These are phyloP conservation scores for Drosophila basisetae DNA, from an alignment of 2,888 invertebrate species.

Conservation along the genomic window DNA sequence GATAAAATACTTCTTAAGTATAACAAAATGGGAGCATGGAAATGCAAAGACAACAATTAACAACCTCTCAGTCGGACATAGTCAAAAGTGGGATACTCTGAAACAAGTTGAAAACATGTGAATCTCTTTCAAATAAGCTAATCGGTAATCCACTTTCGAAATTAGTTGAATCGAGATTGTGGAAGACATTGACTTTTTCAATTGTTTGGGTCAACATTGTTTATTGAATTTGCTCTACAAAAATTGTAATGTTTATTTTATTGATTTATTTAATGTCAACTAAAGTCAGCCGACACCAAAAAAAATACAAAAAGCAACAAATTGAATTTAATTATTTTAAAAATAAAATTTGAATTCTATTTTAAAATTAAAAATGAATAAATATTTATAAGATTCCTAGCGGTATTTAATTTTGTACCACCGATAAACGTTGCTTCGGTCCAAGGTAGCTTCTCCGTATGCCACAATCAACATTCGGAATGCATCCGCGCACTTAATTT, in stretches of 20 bases:
- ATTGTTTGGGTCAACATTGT: neutral
- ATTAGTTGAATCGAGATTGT: neutral
- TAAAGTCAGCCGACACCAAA: neutral
- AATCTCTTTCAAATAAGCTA: neutral
- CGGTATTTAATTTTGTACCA: neutral
- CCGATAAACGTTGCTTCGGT: too few species aligned
- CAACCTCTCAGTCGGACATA: neutral
- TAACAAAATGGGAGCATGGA: constrained; percentile 9
- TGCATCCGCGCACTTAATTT: too few species aligned
- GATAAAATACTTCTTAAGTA: constrained; percentile 31
- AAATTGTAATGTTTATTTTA: neutral
- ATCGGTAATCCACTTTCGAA: neutral
- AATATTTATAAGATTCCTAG: neutral
- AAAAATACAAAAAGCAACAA: neutral
- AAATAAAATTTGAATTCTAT: neutral
- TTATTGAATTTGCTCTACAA: neutral
- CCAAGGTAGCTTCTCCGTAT: too few species aligned
- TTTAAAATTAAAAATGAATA: neutral
- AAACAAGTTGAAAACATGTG: neutral
- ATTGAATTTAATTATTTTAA: neutral
- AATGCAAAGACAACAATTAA: neutral
- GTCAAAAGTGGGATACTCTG: neutral
- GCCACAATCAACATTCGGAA: too few species aligned
- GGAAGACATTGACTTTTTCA: neutral
- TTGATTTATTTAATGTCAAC: neutral